Conservation (phyloP, 2,888 invertebrate species). For the Notocelia uddmanniana region DNA sequence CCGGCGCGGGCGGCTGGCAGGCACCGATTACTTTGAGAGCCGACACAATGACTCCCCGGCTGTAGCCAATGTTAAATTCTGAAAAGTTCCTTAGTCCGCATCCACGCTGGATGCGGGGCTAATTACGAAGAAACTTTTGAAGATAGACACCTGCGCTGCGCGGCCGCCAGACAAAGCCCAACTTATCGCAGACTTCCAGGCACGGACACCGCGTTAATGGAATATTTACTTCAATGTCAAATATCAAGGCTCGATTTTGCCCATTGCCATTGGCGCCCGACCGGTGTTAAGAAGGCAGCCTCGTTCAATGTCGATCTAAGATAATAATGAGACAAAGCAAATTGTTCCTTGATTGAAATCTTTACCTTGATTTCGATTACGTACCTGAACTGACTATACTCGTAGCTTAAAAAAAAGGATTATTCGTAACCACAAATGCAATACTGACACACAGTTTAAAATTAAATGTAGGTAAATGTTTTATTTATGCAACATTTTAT, state of each 20-base stretch:
- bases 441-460: neutral
- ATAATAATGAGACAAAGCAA: conserved; percentile 64
- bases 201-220: conserved; percentile 57
- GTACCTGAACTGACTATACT: conserved; percentile 47
- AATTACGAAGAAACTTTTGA: conserved; percentile 84
- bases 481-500: conserved; percentile 35
- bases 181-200: conserved; percentile 83
- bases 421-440: neutral
- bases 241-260: conserved; percentile 60
- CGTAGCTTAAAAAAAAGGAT: conserved; percentile 20
- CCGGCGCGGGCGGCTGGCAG: conserved; percentile 70
- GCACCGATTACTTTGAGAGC: conserved; percentile 83
- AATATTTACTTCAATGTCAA: conserved; percentile 64
- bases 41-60: conserved; percentile 80
- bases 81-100: conserved; percentile 81
- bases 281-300: conserved; percentile 66
- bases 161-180: conserved; percentile 80
- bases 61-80: conserved; percentile 81
- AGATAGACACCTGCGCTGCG: conserved; percentile 85
- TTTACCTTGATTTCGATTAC: conserved; percentile 58
- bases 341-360: conserved; percentile 63
- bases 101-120: conserved; percentile 81
- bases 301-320: conserved; percentile 73
- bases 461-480: neutral
- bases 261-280: conserved; percentile 60